phyloP scores from a whole-genome alignment of 2,888 invertebrate genomes.

The Cylindroiulus punctatus region DNA sequence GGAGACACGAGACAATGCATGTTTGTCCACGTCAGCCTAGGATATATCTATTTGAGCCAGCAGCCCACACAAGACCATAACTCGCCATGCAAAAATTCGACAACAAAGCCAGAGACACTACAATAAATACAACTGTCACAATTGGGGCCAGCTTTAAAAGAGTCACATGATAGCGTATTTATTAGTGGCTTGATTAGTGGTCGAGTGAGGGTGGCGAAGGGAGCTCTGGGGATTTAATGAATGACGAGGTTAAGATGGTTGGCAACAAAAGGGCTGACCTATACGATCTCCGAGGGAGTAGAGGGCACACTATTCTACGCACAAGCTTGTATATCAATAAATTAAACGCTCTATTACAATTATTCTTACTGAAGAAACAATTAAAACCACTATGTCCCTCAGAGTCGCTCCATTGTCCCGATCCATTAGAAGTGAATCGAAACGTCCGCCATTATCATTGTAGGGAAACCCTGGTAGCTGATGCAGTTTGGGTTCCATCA shows the following conservation, averaged over 20 bases:
- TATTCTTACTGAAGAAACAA: constrained; percentile 37
- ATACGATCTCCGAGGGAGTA: background rate
- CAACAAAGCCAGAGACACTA: constrained; percentile 37
- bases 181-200: constrained; percentile 30
- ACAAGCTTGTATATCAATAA: constrained; percentile 1
- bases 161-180: constrained; percentile 45
- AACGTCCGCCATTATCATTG: background rate
- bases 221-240: constrained; percentile 38
- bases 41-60: background rate
- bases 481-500: background rate
- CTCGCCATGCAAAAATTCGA: background rate
- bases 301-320: background rate
- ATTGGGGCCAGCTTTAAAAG: constrained; percentile 34
- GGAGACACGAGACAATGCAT: background rate
- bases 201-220: background rate
- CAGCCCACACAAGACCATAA: constrained; percentile 36
- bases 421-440: constrained; percentile 35
- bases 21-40: background rate
- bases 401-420: background rate
- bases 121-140: constrained; percentile 39
- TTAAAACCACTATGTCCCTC: background rate
- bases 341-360: background rate
- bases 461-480: background rate
- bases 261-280: constrained; percentile 2
- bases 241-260: constrained; percentile 43